phyloP scores from a whole-genome alignment of 2,797 vertebrate species.

The Leptoclinus maculatus region DNA sequence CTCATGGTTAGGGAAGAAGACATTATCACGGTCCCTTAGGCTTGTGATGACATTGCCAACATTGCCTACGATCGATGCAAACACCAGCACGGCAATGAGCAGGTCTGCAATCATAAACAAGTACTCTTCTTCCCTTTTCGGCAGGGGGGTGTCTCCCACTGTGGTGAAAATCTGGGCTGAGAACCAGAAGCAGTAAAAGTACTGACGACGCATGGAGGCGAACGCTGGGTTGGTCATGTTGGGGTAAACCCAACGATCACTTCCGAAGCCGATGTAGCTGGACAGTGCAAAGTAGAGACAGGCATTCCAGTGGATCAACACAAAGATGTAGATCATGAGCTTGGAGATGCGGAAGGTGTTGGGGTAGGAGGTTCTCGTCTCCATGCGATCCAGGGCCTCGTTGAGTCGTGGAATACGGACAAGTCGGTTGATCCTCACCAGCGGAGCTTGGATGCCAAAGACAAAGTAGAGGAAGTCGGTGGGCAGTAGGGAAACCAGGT shows the following conservation, averaged over 20 bases:
- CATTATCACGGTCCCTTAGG: constrained; percentile 84
- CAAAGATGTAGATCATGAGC: constrained; percentile 91
- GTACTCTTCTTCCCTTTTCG: constrained; percentile 86
- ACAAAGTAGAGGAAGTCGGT: constrained; percentile 88
- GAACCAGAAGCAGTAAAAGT: constrained; percentile 95
- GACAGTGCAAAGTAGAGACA: constrained; percentile 95
- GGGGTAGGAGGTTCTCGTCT: constrained; percentile 90
- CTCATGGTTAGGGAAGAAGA: constrained; percentile 90
- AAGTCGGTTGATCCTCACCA: constrained; percentile 89
- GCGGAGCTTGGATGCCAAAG: constrained; percentile 80
- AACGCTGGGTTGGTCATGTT: constrained; percentile 80
- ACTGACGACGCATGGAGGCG: constrained; percentile 83
- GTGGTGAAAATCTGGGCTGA: constrained; percentile 92
- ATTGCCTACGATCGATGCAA: constrained; percentile 92
- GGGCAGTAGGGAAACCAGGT: constrained; percentile 87
- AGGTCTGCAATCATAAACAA: constrained; percentile 91
- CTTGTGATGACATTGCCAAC: constrained; percentile 89
- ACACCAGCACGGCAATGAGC: constrained; percentile 92
- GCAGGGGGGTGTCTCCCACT: constrained; percentile 88
- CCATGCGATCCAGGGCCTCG: constrained; percentile 90
- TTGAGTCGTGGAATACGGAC: constrained; percentile 84
- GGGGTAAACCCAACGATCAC: constrained; percentile 92
- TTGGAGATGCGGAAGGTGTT: constrained; percentile 91
- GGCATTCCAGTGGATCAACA: constrained; percentile 92
- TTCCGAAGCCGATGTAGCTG: constrained; percentile 86